Evolutionary conservation across 2,113 vertebrate species (phyloP), one percentile per base, ranked within the genome.

Genomic region (Oreochromis aureus): DNA sequence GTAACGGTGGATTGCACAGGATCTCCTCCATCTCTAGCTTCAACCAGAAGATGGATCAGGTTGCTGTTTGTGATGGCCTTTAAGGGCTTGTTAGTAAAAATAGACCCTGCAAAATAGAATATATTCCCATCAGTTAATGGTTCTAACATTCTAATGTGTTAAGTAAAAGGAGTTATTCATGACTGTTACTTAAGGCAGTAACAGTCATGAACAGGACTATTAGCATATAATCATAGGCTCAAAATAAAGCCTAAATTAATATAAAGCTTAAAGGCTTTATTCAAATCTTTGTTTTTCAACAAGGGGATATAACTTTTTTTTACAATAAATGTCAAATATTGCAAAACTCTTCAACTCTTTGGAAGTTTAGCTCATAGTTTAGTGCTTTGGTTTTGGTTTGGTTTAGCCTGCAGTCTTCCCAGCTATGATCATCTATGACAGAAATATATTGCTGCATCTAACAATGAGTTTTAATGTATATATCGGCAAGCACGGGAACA

Each of bases 11-110:
- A 97, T 69, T 96, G 94, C 13, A 93, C 32, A 3, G 98, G 97
- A 86, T 94, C 92, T 34, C 98, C 98, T 79, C 94, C 93, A 59
- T 99, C 98, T 15, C 54, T 91, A 18, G 98, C 98, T 93, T 99
- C 98, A 39, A 99, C 94, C 41, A 98, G 91, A 44, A 99, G 94
- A 53, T 84, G 96, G 87, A 98, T n/a, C 41, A 90, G 24, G 61
- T 96, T 94, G 89, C 71, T 90, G 56, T 95, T 95, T 78, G 96
- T 90, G 87, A 96, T 86, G 55, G 92, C 83, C 48, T 87, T 94
- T 61, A 97, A 12, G 48, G 97, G 93, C 56, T 92, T 95, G 6
- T 55, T 95, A 54, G 96, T 95, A 71, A 97, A 98, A 93, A 99
- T 54, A 1, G 97, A 97, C 61, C 98, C 98, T 99, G 87, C 90